Evolutionary conservation across 1,140 invertebrate genomes (phyloP).

Genomic region (Tetramorium simillimum): DNA sequence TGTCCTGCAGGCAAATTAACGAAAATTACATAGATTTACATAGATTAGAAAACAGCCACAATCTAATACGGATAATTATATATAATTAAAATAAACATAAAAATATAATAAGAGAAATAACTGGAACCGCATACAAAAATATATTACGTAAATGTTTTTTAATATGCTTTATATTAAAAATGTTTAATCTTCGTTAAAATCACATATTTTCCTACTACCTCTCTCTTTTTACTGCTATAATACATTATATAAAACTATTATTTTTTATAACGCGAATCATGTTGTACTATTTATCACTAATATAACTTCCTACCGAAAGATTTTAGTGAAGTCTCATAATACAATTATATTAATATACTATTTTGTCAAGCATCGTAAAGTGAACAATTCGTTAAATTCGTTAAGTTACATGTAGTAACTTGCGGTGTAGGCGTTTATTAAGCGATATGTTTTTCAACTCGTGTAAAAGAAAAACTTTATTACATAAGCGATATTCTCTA

Average conservation of each 20-base stretch:
- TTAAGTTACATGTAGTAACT: slow-evolving; percentile 7
- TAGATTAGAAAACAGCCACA: neutral
- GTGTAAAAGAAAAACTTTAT: slow-evolving; percentile 16
- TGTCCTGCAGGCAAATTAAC: neutral
- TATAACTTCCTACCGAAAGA: slow-evolving; percentile 11
- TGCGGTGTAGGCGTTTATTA: neutral
- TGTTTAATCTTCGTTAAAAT: slow-evolving; percentile 23
- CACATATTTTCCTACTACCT: slow-evolving; percentile 34
- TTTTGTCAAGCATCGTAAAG: slow-evolving; percentile 13
- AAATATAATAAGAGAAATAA: neutral
- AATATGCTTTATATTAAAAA: slow-evolving; percentile 16
- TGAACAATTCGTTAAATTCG: slow-evolving; percentile 12
- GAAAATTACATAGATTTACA: slow-evolving; percentile 24
- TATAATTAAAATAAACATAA: slow-evolving; percentile 37
- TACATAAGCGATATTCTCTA: neutral
- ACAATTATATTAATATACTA: slow-evolving; percentile 1
- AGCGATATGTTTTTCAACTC: neutral
- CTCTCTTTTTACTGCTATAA: slow-evolving; percentile 7
- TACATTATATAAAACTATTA: slow-evolving; percentile 52
- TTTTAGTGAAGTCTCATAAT: neutral
- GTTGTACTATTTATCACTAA: slow-evolving; percentile 49
- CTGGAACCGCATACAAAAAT: slow-evolving; percentile 37
- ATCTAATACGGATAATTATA: neutral
- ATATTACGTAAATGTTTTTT: slow-evolving; percentile 32
- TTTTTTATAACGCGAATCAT: slow-evolving; percentile 41